Conservation (phyloP, 92 coral and sea anemone genomes). For the Chrysogorgia sp. region DNA sequence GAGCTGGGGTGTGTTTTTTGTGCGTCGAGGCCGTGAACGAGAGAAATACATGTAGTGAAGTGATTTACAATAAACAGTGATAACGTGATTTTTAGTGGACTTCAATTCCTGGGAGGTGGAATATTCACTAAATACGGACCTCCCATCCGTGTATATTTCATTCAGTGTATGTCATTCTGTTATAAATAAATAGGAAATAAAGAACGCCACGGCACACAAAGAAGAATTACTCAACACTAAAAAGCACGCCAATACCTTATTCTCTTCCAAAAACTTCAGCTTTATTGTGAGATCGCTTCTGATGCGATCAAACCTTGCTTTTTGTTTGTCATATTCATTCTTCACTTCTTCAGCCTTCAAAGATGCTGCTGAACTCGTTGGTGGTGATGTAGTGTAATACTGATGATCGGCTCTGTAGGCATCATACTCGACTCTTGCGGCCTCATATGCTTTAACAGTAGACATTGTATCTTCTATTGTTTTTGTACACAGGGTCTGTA, state of each 20-base stretch:
- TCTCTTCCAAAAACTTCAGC: conserved; percentile 92
- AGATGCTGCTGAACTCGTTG: conserved; percentile 75
- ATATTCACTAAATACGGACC: too few species aligned
- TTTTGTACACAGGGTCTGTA: conserved; percentile 89
- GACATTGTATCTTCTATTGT: conserved; percentile 96
- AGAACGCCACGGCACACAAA: neutral
- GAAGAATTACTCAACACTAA: neutral
- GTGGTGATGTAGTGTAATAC: conserved; percentile 59
- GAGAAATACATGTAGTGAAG: too few species aligned
- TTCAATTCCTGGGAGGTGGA: too few species aligned
- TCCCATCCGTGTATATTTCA: too few species aligned
- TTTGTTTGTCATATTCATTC: conserved; percentile 82
- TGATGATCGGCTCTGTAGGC: conserved; percentile 97
- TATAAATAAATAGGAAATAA: too few species aligned
- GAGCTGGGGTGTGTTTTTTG: too few species aligned
- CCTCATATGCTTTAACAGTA: conserved; percentile 91
- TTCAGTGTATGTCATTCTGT: too few species aligned
- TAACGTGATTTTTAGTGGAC: too few species aligned
- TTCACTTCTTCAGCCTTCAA: conserved; percentile 81
- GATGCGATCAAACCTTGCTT: conserved; percentile 84
- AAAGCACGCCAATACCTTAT: conserved; percentile 68
- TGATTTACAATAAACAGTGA: too few species aligned
- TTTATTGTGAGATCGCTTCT: conserved; percentile 88
- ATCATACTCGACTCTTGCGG: conserved; percentile 95
- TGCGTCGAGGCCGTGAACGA: too few species aligned